Evolutionary conservation across 2,888 invertebrate species (phyloP), one percentile per base, ranked within the genome.

Genomic region (Andrena chrysosceles): DNA sequence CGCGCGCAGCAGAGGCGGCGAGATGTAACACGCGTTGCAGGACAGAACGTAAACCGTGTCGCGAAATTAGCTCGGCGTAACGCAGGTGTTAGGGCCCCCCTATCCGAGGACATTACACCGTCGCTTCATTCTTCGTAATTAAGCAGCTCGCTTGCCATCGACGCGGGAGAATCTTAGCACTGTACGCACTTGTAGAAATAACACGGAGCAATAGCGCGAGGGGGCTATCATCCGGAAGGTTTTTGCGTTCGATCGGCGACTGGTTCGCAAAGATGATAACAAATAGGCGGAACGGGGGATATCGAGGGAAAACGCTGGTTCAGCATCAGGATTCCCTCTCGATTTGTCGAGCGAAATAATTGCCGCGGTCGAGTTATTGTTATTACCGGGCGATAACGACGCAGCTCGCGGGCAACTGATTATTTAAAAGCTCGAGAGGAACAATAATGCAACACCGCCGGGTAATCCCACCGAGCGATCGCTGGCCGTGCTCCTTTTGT

Each of bases 51-150:
- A 78, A 85, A 86, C 64, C 70, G 56, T 67, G 69, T 54, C 77
- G 70, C 80, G 78, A 76, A 84, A 87, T 85, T 89, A 87, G 63
- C 48, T 74, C 49, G 20, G 54, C 20, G 67, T 56, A 69, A 75
- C 66, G 71, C 56, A 48, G 33, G 71, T 64, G 77, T 83, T 79
- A 84, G 72, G 77, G 66, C 59, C 75, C 68, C 68, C 20, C 31
- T 16, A 7, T 29, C 71, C 33, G 26, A 54, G 35, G n/a, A 48
- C 23, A 10, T 66, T 33, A 69, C 69, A 26, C 4, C 56, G 20
- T 52, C 63, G 71, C 54, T 71, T 69, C 64, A 23, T 72, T 74
- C 33, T 33, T 77, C 66, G 59, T 72, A 79, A 83, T 83, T 87
- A 81, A 16, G 33, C 23, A 13, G 67, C 23, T 42, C 52, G n/a